Conservation (phyloP, 2,888 invertebrate species). For the Amphiduros pacificus region DNA sequence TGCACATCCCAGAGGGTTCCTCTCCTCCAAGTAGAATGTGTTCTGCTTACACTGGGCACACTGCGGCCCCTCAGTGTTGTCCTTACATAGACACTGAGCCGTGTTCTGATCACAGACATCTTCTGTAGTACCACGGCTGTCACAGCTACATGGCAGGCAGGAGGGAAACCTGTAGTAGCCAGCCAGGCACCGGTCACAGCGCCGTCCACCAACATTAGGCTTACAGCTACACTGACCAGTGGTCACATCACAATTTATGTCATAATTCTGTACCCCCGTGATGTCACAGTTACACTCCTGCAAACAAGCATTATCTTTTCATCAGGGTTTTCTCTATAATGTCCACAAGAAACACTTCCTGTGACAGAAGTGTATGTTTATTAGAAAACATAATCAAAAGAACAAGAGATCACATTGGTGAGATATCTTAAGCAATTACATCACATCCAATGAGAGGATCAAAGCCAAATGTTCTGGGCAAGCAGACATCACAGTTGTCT, state of each 20-base stretch:
- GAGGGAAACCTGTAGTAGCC: slow-evolving; percentile 75
- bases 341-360: too few relatives aligned
- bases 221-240: slow-evolving; percentile 80
- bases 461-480: slow-evolving; percentile 70
- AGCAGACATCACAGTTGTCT: slow-evolving; percentile 85
- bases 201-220: slow-evolving; percentile 81
- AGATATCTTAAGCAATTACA: too few relatives aligned
- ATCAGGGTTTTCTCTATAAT: too few relatives aligned
- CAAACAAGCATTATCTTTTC: too few relatives aligned
- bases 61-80: slow-evolving; percentile 69
- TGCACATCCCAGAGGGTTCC: slow-evolving; percentile 89
- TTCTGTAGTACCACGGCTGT: slow-evolving; percentile 79
- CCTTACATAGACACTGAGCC: slow-evolving; percentile 58
- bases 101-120: slow-evolving; percentile 80
- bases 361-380: too few relatives aligned
- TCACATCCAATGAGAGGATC: slow-evolving; percentile 94
- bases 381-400: too few relatives aligned
- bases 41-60: slow-evolving; percentile 89
- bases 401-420: too few relatives aligned
- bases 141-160: slow-evolving; percentile 86
- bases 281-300: slow-evolving; percentile 84
- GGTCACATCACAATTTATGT: slow-evolving; percentile 83
- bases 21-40: slow-evolving; percentile 84
- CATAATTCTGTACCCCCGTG: slow-evolving; percentile 74
- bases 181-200: slow-evolving; percentile 81